These are phyloP conservation scores for Pseudopodoces humilis DNA, from an alignment of 2,113 vertebrate species.

Conservation along the genomic window DNA sequence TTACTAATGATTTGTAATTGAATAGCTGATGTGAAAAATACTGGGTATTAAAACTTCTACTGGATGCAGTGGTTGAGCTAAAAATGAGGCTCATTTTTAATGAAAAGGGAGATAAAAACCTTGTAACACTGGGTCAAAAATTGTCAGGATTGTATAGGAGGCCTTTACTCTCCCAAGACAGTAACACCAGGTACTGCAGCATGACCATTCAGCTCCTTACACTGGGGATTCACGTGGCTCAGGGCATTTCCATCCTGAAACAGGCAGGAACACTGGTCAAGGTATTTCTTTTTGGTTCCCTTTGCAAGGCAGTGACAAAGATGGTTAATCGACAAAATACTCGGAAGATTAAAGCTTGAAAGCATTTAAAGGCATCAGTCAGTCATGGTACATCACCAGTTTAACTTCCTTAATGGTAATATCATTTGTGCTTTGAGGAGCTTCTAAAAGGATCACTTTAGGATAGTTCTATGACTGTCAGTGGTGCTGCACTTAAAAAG, in stretches of 20 bases:
- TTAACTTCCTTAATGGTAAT: not conserved
- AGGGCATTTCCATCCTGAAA: not conserved
- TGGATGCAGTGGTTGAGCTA: not conserved
- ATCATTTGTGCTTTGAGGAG: not conserved
- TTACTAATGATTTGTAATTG: not conserved
- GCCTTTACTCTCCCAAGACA: not conserved
- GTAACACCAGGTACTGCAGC: too few species aligned
- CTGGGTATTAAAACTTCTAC: not conserved
- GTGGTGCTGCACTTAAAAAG: not conserved
- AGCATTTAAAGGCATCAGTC: not conserved
- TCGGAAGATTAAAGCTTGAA: not conserved
- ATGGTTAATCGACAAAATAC: not conserved
- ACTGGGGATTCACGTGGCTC: not conserved
- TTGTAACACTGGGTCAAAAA: rapidly evolving
- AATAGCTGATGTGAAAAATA: not conserved
- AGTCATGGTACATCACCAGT: not conserved
- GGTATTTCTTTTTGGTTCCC: not conserved
- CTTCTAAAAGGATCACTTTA: not conserved
- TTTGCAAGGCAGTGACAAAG: not conserved
- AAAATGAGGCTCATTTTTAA: not conserved
- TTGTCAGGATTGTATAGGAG: not conserved
- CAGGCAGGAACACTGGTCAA: not conserved
- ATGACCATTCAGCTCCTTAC: not conserved
- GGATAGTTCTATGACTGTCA: not conserved
- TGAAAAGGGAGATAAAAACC: not conserved